Evolutionary conservation across 2,113 vertebrate genomes (phyloP), one percentile per base, ranked within the genome.

Genomic region (Pelvicachromis taeniatus): DNA sequence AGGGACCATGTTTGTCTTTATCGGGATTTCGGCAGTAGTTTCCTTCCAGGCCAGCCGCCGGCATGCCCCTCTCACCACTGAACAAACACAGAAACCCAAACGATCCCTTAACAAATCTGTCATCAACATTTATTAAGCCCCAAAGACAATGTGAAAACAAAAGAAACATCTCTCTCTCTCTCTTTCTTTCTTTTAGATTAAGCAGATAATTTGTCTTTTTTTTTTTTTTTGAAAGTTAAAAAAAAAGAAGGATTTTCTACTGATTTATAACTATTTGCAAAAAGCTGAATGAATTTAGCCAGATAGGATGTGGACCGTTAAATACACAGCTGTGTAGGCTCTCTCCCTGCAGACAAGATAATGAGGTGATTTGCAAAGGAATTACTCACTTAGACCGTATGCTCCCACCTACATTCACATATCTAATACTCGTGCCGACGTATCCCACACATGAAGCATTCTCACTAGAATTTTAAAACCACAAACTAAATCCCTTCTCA

Each of bases 21-120:
- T 99, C 99, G 38, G 98, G 99, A 94, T 99, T 99, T 87, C 99
- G 97, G 91, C 99, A 99, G 94, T 96, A 98, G 95, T 96, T 98
- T 91, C 95, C 97, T 90, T 97, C 97, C 91, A 98, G 92, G 85
- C 96, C 97, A 59, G 96, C 94, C 92, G 95, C 85, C 78, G 91
- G 85, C 87, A 94, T 95, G 91, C 96, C 91, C 50, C 91, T 91
- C 42, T 95, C 92, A 9, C 90, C 90, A 63, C 90, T 95, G 79
- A 53, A 83, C 54, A 89, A 82, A 89, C 38, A 86, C 56, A 85
- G 29, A 90, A 86, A 90, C 35, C 87, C 58, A 89, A 79, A 86
- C 40, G n/a, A 82, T 40, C 40, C 73, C 14, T 79, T 38, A 85
- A 81, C 9, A 50, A 70, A 78, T 82, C 78, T 81, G 63, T 77